Percentiles rank a stretch among this genome's conserved stretches.
Evolutionary conservation across 1,140 invertebrate genomes (phyloP).

Genomic region (Bombyx mandarina): DNA sequence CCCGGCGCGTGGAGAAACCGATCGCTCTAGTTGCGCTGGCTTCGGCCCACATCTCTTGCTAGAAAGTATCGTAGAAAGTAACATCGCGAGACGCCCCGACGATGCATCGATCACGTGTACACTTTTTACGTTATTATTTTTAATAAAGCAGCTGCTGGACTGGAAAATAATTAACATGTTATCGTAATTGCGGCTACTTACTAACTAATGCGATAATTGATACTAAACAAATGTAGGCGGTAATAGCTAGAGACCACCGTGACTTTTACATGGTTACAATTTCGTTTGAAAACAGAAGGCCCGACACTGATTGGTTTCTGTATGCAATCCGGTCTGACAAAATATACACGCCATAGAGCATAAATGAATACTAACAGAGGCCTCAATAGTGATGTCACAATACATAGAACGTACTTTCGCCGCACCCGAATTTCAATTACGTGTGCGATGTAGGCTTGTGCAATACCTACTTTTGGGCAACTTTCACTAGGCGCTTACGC

Average conservation of each 20-base stretch:
- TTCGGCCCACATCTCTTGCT: slow-evolving; percentile 66
- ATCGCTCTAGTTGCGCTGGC: slow-evolving; percentile 64
- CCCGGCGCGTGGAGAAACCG: slow-evolving; percentile 64
- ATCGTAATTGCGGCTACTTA: too few relatives aligned
- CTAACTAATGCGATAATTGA: too few relatives aligned
- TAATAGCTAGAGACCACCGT: too few relatives aligned
- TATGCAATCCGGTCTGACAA: too few relatives aligned
- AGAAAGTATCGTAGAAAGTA: slow-evolving; percentile 70
- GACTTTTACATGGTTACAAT: too few relatives aligned
- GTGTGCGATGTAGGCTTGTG: slow-evolving; percentile 51
- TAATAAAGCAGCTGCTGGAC: background rate
- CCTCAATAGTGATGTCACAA: slow-evolving; percentile 17
- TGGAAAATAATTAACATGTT: too few relatives aligned
- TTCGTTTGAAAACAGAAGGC: too few relatives aligned
- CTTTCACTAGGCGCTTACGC: slow-evolving; percentile 64
- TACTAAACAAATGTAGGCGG: too few relatives aligned
- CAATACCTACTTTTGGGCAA: slow-evolving; percentile 64
- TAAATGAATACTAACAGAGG: background rate
- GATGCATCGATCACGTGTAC: slow-evolving; percentile 58
- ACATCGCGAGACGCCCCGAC: slow-evolving; percentile 52
- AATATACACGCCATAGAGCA: too few relatives aligned
- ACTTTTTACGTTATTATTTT: slow-evolving; percentile 45
- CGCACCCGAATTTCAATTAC: slow-evolving; percentile 63
- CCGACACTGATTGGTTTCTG: background rate
- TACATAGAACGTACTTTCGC: slow-evolving; percentile 48